phyloP scores from a whole-genome alignment of 2,888 invertebrate species.

The Pachymerium ferrugineum region DNA sequence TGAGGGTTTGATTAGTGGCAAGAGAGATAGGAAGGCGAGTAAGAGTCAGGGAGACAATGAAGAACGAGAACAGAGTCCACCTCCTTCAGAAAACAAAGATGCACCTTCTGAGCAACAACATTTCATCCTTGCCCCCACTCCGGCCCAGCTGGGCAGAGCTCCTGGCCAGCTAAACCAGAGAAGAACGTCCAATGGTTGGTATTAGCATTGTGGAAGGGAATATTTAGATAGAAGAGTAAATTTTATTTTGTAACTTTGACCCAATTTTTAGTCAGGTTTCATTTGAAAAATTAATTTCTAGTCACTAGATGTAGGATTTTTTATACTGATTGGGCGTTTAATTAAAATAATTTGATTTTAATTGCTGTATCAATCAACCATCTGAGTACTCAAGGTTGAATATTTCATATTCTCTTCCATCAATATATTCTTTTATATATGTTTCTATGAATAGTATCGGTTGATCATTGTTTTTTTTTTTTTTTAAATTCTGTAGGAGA shows the following conservation, averaged over 20 bases:
- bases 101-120: conserved; percentile 32
- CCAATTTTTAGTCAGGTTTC: background rate
- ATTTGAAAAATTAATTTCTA: no score
- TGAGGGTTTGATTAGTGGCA: background rate
- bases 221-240: background rate
- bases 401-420: no score
- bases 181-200: conserved; percentile 46
- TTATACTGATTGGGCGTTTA: no score
- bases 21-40: conserved; percentile 3
- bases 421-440: no score
- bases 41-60: background rate
- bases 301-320: no score
- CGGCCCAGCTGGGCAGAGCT: conserved; percentile 85
- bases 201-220: background rate
- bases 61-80: background rate
- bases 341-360: no score
- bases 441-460: no score
- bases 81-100: background rate
- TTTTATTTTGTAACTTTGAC: background rate
- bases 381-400: no score
- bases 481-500: background rate
- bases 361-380: no score
- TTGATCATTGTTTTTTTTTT: background rate
- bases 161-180: conserved; percentile 64
- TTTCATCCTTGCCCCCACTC: conserved; percentile 86